These are phyloP conservation scores for Choloepus didactylus DNA, from an alignment of 2,797 vertebrate species.

Conservation along the genomic window DNA sequence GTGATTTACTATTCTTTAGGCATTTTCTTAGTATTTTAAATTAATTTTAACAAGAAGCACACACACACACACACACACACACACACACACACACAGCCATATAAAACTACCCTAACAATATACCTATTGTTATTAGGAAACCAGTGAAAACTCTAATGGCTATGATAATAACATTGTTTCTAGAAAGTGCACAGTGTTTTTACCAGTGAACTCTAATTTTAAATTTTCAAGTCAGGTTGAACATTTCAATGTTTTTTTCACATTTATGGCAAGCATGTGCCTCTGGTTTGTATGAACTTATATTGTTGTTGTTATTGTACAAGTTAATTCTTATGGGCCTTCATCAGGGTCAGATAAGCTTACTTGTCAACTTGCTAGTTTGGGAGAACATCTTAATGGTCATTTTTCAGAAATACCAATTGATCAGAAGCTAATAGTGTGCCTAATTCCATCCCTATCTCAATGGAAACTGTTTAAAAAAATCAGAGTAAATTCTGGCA, in stretches of 20 bases:
- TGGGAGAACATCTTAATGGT: conserved; percentile 18
- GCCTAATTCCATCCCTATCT: not conserved
- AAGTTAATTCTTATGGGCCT: not conserved
- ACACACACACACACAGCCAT: not conserved
- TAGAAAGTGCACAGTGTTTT: not conserved
- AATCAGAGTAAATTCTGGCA: conserved; percentile 36
- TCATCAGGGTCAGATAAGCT: not conserved
- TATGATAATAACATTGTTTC: not conserved
- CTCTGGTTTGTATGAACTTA: not conserved
- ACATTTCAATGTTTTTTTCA: not conserved
- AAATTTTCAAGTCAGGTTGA: not conserved
- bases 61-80: not conserved
- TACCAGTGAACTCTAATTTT: not conserved
- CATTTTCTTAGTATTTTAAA: not conserved
- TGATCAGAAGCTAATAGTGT: not conserved
- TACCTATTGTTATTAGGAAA: not conserved
- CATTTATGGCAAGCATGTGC: not conserved
- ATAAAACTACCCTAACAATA: not conserved
- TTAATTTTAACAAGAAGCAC: not conserved
- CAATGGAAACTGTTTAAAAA: conserved; percentile 41
- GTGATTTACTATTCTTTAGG: not conserved
- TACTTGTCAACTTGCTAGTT: not conserved
- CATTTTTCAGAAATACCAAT: conserved; percentile 12
- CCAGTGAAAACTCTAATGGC: not conserved
- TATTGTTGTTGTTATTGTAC: not conserved